Evolutionary conservation across 2,888 invertebrate genomes (phyloP).

Genomic region (Drosophila neonasuta): DNA sequence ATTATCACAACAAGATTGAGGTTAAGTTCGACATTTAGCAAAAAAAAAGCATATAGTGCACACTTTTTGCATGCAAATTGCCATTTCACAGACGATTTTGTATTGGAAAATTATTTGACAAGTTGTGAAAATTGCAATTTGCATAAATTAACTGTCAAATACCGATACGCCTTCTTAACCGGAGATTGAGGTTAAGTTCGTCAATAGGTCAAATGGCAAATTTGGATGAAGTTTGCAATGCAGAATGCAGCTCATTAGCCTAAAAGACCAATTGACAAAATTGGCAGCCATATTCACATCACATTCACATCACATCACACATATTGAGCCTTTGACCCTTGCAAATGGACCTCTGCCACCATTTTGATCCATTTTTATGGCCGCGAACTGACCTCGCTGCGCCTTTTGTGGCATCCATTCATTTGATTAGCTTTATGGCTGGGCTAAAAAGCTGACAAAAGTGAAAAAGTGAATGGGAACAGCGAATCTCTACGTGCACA

Average conservation of each 20-base stretch:
- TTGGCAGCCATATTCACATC: constrained; percentile 35
- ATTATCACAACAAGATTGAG: constrained; percentile 3
- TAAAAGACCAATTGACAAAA: constrained; percentile 51
- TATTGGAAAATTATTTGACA: constrained; percentile 54
- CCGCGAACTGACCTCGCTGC: constrained; percentile 35
- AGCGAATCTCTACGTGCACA: constrained; percentile 15
- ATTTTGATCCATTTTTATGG: constrained; percentile 22
- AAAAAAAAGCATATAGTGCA: neutral
- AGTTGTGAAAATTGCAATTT: constrained; percentile 45
- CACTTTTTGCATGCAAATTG: constrained; percentile 14
- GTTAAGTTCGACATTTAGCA: constrained; percentile 1
- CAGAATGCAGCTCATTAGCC: constrained; percentile 42
- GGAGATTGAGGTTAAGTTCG: constrained; percentile 21
- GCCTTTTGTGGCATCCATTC: constrained; percentile 51
- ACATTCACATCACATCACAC: neutral
- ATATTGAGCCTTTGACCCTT: constrained; percentile 35
- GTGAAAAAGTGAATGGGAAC: neutral
- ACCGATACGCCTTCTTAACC: neutral
- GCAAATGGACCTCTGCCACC: constrained; percentile 30
- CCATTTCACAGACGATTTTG: constrained; percentile 27
- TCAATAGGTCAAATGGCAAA: constrained; percentile 39
- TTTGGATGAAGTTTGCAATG: neutral
- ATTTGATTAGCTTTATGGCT: constrained; percentile 65
- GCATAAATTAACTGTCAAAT: neutral
- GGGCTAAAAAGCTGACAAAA: neutral